phyloP scores from a whole-genome alignment of 30 jellyfish, hydroid and myxozoan species.

The Rhopilema esculentum region DNA sequence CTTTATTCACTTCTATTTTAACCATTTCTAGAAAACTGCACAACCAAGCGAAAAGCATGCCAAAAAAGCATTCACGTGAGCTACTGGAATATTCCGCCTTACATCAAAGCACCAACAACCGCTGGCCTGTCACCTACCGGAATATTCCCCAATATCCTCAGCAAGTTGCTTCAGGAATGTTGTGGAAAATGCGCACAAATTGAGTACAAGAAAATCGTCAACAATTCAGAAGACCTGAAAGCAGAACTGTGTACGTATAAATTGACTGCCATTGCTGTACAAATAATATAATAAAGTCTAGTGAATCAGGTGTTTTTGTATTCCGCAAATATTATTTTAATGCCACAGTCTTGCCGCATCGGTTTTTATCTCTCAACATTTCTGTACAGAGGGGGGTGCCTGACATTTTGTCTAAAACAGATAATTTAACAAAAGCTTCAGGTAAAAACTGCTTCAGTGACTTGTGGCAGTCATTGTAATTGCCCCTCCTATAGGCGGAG shows the following conservation, averaged over 20 bases:
- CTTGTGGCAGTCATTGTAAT: too few species aligned
- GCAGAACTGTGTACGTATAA: constrained; percentile 76
- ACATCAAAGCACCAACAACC: constrained; percentile 41
- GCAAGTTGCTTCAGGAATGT: constrained; percentile 69
- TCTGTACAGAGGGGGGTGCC: too few species aligned
- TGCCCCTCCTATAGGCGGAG: too few species aligned
- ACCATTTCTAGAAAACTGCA: constrained; percentile 48
- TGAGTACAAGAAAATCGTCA: constrained; percentile 60
- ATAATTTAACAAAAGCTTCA: too few species aligned
- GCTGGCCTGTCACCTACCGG: constrained; percentile 52
- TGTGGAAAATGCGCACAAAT: constrained; percentile 88
- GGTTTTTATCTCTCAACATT: too few species aligned
- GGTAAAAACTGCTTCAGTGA: too few species aligned
- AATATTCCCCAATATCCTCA: constrained; percentile 70
- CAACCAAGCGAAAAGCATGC: constrained; percentile 56
- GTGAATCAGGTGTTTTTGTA: too few species aligned
- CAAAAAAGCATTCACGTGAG: constrained; percentile 51
- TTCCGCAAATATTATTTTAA: too few species aligned
- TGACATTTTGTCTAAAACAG: too few species aligned
- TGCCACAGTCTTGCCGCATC: too few species aligned
- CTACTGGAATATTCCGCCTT: constrained; percentile 95
- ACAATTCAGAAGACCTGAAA: constrained; percentile 90
- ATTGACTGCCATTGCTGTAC: neutral
- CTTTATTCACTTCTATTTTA: neutral
- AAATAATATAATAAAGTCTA: too few species aligned